Base-by-base conservation (phyloP, 1,140 invertebrate genomes). In the Pteromalus puparum region DNA sequence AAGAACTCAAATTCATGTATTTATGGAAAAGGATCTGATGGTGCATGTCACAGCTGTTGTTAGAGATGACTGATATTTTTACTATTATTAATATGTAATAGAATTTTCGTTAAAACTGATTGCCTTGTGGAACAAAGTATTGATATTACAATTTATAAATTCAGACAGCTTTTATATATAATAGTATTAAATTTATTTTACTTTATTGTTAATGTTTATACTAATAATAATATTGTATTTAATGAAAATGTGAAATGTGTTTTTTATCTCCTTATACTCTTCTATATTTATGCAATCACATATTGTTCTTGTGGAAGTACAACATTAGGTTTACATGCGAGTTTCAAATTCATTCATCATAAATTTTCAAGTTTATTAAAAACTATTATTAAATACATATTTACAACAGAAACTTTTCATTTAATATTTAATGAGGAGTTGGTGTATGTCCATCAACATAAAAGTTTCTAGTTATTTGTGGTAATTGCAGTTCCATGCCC, bases 401-500 rank as follows among this genome's bases (percentile, higher is more conserved):
- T n/a, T 85, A 83, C 53, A 86, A 48, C 26, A 48, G 24, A 24
- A 46, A 18, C 42, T 61, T 38, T 38, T 18, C 61, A 70, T 76
- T 94, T 93, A 99, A 93, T 99, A 70, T 76, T 94, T 93, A 99
- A 93, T 99, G 98, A 53, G 97, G 97, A 86, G 97, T 95, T 26
- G 98, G 98, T 89, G 97, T 97, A 89, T 99, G 98, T 42, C 98
- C 99, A 94, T 99, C 99, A 21, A 99, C 99, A 94, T 99, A 99
- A 93, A 99, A 99, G 91, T 99, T 99, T 87, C 98, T 95, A 7
- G 99, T 99, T 34, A 97, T 97, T 92, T 95, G 94, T 26, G 99
- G 99, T 86, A 99, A 93, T 89, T 95, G 94, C 48, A 99, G 87
- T 93, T 96, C 96, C 82, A 99, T 95, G 4, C 98, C 98, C 87